Evolutionary conservation across 2,113 vertebrate species (phyloP).

Genomic region (Hippopotamus amphibius): DNA sequence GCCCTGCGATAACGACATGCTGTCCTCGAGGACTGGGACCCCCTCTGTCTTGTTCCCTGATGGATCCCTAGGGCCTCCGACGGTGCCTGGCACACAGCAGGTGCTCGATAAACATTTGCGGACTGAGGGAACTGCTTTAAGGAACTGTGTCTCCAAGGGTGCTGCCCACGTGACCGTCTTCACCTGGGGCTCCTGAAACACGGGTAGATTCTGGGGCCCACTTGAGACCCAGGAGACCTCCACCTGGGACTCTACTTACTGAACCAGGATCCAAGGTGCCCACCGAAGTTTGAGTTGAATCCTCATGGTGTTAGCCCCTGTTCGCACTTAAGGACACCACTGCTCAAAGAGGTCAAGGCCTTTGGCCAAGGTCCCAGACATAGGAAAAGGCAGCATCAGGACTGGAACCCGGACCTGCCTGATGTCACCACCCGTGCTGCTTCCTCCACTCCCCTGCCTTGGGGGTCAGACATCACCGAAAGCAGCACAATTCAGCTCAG

Average conservation of each 20-base stretch:
- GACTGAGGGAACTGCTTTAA: background rate
- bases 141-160: background rate
- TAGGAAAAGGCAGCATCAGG: background rate
- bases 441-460: background rate
- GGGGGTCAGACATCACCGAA: rapidly evolving
- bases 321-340: background rate
- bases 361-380: background rate
- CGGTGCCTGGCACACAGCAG: background rate
- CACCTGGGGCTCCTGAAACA: background rate
- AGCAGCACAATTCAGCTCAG: background rate
- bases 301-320: background rate
- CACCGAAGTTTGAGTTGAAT: background rate
- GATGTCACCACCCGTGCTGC: background rate
- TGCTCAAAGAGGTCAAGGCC: background rate
- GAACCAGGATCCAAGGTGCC: background rate
- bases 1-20: rapidly evolving
- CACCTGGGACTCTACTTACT: background rate
- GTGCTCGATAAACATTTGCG: background rate
- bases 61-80: background rate
- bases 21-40: background rate
- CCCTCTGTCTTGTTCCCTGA: background rate
- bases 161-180: rapidly evolving
- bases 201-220: background rate
- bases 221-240: background rate
- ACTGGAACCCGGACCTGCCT: background rate